Evolutionary conservation across 2,113 vertebrate species (phyloP), one percentile per base, ranked within the genome.

Genomic region (Marmota flaviventris): DNA sequence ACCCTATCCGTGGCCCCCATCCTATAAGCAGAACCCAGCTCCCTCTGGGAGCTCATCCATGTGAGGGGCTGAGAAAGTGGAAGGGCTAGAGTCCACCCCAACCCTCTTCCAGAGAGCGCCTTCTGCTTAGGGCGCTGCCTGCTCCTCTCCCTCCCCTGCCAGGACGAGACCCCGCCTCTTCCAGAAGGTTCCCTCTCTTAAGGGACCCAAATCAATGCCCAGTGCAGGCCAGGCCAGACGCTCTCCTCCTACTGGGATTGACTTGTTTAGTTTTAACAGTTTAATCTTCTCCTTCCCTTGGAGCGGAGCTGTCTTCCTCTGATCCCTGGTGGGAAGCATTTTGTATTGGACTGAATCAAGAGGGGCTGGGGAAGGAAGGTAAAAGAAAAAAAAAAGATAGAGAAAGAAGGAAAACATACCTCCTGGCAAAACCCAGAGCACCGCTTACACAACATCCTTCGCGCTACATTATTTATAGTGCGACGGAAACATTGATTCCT

Each of bases 401-500:
- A 87, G 96, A 92, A 95, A 93, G 98, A 98, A 97, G 95, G 97
- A 98, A 98, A 99, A 98, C 98, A 97, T 98, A 92, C 98, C 99
- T 99, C 77, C 98, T 98, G 98, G 99, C 98, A 98, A 99, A 98
- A 98, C 99, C 99, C 99, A 99, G 98, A 98, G 99, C 99, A 98
- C 98, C 98, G 98, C 99, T 99, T 99, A 99, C 97, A 98, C 99
- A 98, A 98, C 98, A 98, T 98, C 98, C 94, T 98, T 96, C 82
- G 98, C 58, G 42, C 98, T 99, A 98, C 98, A 99, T 99, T 99
- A 99, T 99, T 99, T 99, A 99, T 99, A 98, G 99, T 84, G 97
- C 97, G 98, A 99, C 98, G 98, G 99, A 99, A 99, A 99, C 99
- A 99, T 99, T 99, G 99, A 99, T 99, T 99, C 99, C 99, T 98